Conservation (phyloP, 2,888 invertebrate genomes). For the Campaea margaritaria region DNA sequence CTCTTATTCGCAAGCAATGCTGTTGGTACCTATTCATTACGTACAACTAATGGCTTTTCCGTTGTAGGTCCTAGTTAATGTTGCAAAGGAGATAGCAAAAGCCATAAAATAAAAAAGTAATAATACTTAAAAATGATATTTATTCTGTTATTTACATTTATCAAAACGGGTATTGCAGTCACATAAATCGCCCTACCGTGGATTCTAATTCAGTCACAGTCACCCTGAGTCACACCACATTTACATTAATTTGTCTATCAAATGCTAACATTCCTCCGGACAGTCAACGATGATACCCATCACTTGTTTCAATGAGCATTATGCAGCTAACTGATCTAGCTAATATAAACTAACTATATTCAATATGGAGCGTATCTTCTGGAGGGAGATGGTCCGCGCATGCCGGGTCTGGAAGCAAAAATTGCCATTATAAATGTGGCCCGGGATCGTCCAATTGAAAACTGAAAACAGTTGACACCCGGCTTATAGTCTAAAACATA, state of each 20-base stretch:
- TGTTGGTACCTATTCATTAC: too few species aligned
- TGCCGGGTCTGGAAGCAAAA: constrained; percentile 87
- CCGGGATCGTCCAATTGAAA: neutral
- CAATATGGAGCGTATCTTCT: constrained; percentile 95
- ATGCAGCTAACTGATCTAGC: constrained; percentile 46
- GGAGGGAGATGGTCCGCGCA: constrained; percentile 93
- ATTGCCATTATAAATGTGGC: constrained; percentile 14
- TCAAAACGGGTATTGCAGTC: constrained; percentile 57
- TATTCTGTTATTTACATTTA: constrained; percentile 78
- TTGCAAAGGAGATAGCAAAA: neutral
- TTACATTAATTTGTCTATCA: constrained; percentile 64
- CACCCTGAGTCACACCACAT: constrained; percentile 49
- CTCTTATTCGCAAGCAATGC: too few species aligned
- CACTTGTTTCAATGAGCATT: constrained; percentile 50
- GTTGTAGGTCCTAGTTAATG: too few species aligned
- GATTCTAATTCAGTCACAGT: constrained; percentile 59
- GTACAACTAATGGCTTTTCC: too few species aligned
- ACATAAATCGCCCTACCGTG: constrained; percentile 53
- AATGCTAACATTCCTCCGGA: constrained; percentile 57
- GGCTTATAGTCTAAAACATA: too few species aligned
- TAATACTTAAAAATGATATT: constrained; percentile 73
- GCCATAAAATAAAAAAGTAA: constrained; percentile 33
- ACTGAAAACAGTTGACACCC: too few species aligned
- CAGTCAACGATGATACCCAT: constrained; percentile 57
- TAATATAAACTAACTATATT: constrained; percentile 39